Conservation (phyloP, 2,888 invertebrate genomes). For the Eupsilia transversa region DNA sequence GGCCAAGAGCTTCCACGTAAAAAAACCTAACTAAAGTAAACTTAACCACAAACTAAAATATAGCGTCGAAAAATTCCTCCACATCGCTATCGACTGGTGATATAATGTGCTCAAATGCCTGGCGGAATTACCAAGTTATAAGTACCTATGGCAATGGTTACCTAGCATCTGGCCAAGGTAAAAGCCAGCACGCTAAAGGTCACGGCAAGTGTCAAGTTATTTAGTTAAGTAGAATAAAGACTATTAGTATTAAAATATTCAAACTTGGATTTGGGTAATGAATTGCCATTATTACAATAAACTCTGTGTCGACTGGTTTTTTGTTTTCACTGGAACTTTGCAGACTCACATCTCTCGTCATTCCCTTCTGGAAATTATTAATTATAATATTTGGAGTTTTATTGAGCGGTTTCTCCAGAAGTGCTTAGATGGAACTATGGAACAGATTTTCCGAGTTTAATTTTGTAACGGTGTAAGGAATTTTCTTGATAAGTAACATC, state of each 20-base stretch:
- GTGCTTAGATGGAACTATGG: neutral
- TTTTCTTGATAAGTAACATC: neutral
- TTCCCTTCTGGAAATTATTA: constrained; percentile 28
- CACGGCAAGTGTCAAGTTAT: neutral
- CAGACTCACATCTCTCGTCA: constrained; percentile 51
- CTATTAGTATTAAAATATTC: neutral
- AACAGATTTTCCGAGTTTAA: neutral
- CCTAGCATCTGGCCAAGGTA: neutral
- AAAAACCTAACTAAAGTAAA: neutral
- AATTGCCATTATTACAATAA: constrained; percentile 73
- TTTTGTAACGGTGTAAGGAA: neutral
- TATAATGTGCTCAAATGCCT: neutral
- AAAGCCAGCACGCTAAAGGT: neutral
- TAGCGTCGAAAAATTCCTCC: neutral
- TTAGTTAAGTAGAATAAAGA: neutral
- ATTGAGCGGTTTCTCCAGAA: constrained; percentile 5
- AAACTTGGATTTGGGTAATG: neutral
- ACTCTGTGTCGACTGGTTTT: constrained; percentile 81
- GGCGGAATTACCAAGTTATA: neutral
- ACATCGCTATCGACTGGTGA: neutral
- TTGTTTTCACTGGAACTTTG: constrained; percentile 79
- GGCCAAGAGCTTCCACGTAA: no score
- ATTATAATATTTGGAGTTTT: constrained; percentile 29
- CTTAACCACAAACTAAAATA: no score
- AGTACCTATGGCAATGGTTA: no score